phyloP scores from a whole-genome alignment of 2,113 vertebrate genomes.

The Colinus virginianus region DNA sequence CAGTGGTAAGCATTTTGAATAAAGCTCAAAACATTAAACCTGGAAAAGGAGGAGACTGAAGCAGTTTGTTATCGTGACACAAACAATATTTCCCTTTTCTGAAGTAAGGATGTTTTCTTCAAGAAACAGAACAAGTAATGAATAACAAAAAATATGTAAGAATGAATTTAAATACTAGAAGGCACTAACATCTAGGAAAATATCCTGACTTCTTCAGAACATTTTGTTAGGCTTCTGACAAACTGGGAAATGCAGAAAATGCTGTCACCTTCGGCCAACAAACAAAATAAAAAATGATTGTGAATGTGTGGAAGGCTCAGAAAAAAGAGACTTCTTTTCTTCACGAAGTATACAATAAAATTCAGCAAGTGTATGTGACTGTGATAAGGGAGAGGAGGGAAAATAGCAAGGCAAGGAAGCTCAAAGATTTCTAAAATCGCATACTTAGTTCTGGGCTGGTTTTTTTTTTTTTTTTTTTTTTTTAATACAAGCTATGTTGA shows the following conservation, averaged over 20 bases:
- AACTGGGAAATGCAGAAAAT: slow-evolving; percentile 1
- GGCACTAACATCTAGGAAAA: background rate
- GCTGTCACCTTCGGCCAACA: slow-evolving; percentile 1
- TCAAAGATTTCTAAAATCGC: background rate
- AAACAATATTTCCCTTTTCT: background rate
- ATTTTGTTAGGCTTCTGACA: slow-evolving; percentile 28
- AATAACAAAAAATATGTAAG: background rate
- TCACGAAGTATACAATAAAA: background rate
- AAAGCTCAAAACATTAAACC: background rate
- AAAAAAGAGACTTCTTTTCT: background rate
- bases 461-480: background rate
- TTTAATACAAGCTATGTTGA: background rate
- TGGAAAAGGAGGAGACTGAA: background rate
- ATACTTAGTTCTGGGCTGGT: background rate
- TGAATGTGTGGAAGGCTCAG: background rate
- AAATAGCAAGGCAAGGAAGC: background rate
- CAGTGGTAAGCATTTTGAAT: background rate
- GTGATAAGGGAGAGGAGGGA: background rate
- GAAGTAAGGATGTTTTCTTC: background rate
- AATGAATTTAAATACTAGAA: background rate
- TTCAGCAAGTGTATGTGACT: background rate
- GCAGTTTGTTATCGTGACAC: background rate
- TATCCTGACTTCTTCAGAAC: slow-evolving; percentile 9
- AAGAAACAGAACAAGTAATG: background rate
- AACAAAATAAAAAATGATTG: background rate